These are phyloP conservation scores for Labrus mixtus DNA, from an alignment of 2,113 vertebrate genomes.

Conservation along the genomic window DNA sequence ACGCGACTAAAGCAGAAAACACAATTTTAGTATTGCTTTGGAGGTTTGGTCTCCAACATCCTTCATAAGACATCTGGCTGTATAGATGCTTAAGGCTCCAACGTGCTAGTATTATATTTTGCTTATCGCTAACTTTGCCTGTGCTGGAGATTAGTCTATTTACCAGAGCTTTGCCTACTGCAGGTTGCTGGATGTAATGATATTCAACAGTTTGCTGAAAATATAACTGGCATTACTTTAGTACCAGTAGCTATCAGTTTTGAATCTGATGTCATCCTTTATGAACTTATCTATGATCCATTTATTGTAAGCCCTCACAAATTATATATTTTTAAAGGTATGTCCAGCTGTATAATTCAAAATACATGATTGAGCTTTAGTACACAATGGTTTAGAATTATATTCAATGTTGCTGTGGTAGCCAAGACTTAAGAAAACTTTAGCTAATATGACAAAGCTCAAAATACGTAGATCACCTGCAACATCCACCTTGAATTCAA, in stretches of 20 bases:
- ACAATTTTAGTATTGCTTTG: too few species aligned
- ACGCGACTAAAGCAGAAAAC: neutral
- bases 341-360: neutral
- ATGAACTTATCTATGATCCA: neutral
- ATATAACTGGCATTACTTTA: neutral
- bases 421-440: slow-evolving; percentile 53
- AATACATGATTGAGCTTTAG: slow-evolving; percentile 4
- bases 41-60: neutral
- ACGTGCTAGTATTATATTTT: neutral
- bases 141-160: too few species aligned
- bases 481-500: slow-evolving; percentile 87
- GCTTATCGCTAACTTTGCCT: too few species aligned
- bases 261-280: neutral
- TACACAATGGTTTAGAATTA: neutral
- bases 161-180: neutral
- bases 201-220: slow-evolving; percentile 1
- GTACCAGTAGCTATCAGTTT: neutral
- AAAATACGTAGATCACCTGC: slow-evolving; percentile 84
- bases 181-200: neutral
- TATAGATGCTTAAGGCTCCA: neutral
- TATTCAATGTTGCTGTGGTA: slow-evolving; percentile 1
- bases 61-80: neutral
- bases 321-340: too few species aligned
- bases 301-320: too few species aligned
- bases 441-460: slow-evolving; percentile 76